These are phyloP conservation scores for Chrysodeixis includens DNA, from an alignment of 2,888 invertebrate species.

Conservation along the genomic window DNA sequence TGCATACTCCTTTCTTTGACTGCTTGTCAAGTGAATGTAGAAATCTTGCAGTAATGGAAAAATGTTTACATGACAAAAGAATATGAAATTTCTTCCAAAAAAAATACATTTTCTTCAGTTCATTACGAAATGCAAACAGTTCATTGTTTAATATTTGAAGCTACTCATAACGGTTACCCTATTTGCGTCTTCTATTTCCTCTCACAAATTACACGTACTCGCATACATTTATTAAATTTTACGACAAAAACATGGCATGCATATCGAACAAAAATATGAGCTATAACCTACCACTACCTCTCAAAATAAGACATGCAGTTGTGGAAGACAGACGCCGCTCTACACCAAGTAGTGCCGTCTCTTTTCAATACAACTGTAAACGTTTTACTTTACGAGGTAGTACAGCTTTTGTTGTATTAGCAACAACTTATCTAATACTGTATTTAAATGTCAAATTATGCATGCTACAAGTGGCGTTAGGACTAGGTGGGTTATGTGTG, in stretches of 20 bases:
- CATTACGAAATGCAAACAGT: background rate
- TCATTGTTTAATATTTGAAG: background rate
- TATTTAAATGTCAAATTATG: constrained; percentile 44
- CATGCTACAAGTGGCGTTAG: constrained; percentile 35
- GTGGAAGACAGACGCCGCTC: no score
- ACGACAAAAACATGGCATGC: constrained; percentile 15
- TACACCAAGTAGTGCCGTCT: no score
- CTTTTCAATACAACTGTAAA: no score
- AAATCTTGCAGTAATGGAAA: no score
- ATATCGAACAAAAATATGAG: constrained; percentile 12
- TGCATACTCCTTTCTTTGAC: no score
- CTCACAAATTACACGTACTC: constrained; percentile 25
- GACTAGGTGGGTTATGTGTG: constrained; percentile 34
- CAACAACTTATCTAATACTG: constrained; percentile 41
- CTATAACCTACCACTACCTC: background rate
- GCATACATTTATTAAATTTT: constrained; percentile 17
- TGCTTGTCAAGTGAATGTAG: no score
- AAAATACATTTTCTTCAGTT: no score
- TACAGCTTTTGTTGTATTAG: constrained; percentile 20
- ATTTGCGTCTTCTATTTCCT: constrained; percentile 6
- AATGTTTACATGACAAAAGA: no score
- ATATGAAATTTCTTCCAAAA: no score
- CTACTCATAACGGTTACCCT: background rate
- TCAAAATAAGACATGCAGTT: no score
- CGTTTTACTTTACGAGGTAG: no score